Conservation (phyloP, 2,113 vertebrate species). For the Otus sunia region DNA sequence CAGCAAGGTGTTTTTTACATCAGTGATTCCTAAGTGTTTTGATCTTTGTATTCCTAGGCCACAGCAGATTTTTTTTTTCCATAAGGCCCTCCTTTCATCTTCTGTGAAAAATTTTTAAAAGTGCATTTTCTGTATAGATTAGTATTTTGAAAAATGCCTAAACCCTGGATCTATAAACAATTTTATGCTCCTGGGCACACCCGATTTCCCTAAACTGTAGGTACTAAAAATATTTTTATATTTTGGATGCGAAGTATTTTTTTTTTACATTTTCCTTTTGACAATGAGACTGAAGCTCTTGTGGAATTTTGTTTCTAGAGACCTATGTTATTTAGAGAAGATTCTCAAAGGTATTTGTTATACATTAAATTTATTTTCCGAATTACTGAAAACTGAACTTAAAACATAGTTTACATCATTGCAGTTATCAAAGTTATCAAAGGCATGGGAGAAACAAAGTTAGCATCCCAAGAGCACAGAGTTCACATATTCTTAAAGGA, state of each 20-base stretch:
- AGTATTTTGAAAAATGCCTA: neutral
- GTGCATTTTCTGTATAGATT: neutral
- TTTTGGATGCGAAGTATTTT: neutral
- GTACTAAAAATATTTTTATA: neutral
- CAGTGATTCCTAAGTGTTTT: neutral
- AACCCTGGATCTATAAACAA: neutral
- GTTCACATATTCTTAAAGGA: neutral
- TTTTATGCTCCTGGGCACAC: neutral
- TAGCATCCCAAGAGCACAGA: neutral
- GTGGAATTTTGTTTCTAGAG: neutral
- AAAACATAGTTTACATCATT: neutral
- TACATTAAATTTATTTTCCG: neutral
- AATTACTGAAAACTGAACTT: neutral
- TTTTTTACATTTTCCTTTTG: neutral
- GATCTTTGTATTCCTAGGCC: neutral
- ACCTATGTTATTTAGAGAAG: neutral
- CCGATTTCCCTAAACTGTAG: neutral
- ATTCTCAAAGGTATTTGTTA: neutral
- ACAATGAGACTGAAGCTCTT: neutral
- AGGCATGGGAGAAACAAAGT: neutral
- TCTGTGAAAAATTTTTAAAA: neutral
- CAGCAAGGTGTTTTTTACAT: neutral
- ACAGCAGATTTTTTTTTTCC: neutral
- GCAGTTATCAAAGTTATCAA: neutral
- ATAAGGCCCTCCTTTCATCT: neutral